These are phyloP conservation scores for Spodoptera litura DNA, from an alignment of 1,140 invertebrate genomes.

Conservation along the genomic window DNA sequence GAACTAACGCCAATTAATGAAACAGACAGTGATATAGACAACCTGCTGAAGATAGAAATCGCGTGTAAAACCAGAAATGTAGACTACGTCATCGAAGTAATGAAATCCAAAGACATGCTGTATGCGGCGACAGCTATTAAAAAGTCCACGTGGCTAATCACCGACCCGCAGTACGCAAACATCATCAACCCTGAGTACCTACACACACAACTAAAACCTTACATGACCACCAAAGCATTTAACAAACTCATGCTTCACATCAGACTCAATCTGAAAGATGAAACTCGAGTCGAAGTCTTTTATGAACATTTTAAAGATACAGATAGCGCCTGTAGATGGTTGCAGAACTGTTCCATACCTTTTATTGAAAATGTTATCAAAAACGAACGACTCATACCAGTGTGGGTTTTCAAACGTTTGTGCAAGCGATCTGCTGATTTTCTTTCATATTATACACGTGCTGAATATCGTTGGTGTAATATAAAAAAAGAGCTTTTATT, in stretches of 20 bases:
- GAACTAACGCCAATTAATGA: slow-evolving; percentile 39
- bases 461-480: too few species aligned
- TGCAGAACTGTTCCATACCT: slow-evolving; percentile 59
- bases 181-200: slow-evolving; percentile 73
- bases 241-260: slow-evolving; percentile 65
- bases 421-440: too few species aligned
- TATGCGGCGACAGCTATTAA: slow-evolving; percentile 69
- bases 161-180: slow-evolving; percentile 61
- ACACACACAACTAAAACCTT: slow-evolving; percentile 59
- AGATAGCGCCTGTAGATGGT: slow-evolving; percentile 40
- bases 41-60: slow-evolving; percentile 71
- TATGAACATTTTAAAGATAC: too few species aligned
- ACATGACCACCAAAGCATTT: slow-evolving; percentile 66
- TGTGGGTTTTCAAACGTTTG: too few species aligned
- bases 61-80: slow-evolving; percentile 64
- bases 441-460: too few species aligned
- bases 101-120: slow-evolving; percentile 67
- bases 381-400: too few species aligned
- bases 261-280: slow-evolving; percentile 63
- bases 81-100: slow-evolving; percentile 66
- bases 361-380: too few species aligned
- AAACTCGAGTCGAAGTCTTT: slow-evolving; percentile 56
- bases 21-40: slow-evolving; percentile 60
- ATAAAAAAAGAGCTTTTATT: not conserved
- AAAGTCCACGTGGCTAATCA: slow-evolving; percentile 66